These are phyloP conservation scores for Leguminivora glycinivorella DNA, from an alignment of 1,140 invertebrate genomes.

Conservation along the genomic window DNA sequence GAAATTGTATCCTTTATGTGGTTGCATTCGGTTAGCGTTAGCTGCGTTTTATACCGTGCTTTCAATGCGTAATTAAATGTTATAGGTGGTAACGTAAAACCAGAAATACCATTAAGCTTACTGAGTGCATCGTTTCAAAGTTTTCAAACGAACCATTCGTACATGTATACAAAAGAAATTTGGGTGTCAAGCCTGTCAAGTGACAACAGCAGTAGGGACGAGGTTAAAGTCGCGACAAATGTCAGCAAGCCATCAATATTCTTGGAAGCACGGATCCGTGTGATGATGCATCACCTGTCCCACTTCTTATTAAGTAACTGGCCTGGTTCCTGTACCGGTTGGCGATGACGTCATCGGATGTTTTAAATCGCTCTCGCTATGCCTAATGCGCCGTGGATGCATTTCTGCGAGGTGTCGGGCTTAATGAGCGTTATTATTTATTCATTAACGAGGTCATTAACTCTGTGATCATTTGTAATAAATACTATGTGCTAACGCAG, in stretches of 20 bases:
- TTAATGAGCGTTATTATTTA: neutral
- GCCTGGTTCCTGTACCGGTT: conserved; percentile 18
- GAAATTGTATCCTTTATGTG: neutral
- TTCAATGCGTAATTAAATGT: conserved; percentile 2
- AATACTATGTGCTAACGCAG: neutral
- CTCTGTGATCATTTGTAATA: neutral
- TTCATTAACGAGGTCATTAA: conserved; percentile 20
- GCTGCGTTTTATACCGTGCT: neutral
- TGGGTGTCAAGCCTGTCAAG: neutral
- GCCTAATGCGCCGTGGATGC: conserved; percentile 3
- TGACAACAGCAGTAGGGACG: neutral
- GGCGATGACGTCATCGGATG: neutral
- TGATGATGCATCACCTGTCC: conserved; percentile 22
- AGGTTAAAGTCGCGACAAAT: neutral
- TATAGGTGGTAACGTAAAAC: neutral
- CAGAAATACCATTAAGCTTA: neutral
- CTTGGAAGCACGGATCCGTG: conserved; percentile 16
- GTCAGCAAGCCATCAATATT: conserved; percentile 2
- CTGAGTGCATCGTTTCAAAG: neutral
- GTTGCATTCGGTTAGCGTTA: neutral
- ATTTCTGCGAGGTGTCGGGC: neutral
- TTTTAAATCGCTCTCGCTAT: conserved; percentile 16
- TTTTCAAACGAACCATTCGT: neutral
- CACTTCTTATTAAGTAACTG: conserved; percentile 22
- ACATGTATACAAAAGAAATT: neutral